Evolutionary conservation across 2,113 vertebrate species (phyloP).

Genomic region (Dipodomys stephensi): DNA sequence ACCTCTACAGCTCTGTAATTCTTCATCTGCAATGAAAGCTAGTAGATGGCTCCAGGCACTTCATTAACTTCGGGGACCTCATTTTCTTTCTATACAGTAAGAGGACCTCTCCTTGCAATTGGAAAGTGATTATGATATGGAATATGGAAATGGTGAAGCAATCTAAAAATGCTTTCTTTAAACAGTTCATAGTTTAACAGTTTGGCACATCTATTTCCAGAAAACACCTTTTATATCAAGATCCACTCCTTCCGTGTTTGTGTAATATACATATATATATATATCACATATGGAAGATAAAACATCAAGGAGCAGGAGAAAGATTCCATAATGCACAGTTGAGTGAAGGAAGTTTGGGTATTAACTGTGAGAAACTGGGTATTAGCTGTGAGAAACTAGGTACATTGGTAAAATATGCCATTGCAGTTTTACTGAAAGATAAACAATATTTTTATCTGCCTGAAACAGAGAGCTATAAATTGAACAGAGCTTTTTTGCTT

Average conservation of each 20-base stretch:
- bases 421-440: conserved; percentile 20
- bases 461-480: not conserved
- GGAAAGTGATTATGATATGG: conserved; percentile 41
- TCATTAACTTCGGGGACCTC: conserved; percentile 67
- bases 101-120: conserved; percentile 34
- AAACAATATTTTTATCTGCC: conserved; percentile 29
- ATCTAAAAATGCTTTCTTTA: conserved; percentile 16
- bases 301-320: not conserved
- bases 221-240: not conserved
- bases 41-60: conserved; percentile 38
- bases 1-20: not conserved
- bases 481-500: not conserved
- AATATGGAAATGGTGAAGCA: conserved; percentile 63
- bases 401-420: not conserved
- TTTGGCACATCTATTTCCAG: not conserved
- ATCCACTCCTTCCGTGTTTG: not conserved
- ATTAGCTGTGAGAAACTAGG: not conserved
- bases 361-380: not conserved
- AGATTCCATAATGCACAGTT: not conserved
- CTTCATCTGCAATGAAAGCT: conserved; percentile 43
- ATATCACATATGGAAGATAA: not conserved
- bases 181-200: not conserved
- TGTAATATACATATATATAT: too few relatives aligned
- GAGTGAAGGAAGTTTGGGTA: not conserved
- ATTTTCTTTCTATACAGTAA: conserved; percentile 39